Conservation (phyloP, 2,113 vertebrate genomes). For the Meriones unguiculatus region DNA sequence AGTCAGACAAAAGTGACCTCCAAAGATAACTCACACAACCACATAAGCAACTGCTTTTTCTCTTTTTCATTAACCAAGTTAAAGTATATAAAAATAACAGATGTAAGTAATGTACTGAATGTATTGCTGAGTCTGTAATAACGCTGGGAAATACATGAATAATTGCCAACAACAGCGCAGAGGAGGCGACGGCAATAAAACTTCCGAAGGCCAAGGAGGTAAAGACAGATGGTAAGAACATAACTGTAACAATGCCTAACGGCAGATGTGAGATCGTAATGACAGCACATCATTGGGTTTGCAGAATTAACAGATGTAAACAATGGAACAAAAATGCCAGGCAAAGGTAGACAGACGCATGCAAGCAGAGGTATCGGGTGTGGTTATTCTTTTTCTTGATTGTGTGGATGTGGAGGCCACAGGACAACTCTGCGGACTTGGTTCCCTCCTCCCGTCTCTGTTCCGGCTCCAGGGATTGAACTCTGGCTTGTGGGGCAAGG, state of each 20-base stretch:
- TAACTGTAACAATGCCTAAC: neutral
- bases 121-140: neutral
- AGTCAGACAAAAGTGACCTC: neutral
- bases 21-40: neutral
- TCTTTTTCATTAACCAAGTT: neutral
- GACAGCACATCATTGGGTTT: constrained; percentile 8
- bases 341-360: neutral
- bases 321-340: neutral
- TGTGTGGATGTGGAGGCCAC: neutral
- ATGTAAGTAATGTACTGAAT: neutral
- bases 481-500: neutral
- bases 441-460: too few relatives aligned
- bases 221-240: neutral
- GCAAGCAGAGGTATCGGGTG: neutral
- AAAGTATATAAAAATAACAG: neutral
- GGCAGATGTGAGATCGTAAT: neutral
- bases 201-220: neutral
- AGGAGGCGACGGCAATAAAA: neutral
- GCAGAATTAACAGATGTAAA: constrained; percentile 35
- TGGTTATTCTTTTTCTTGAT: neutral
- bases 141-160: neutral
- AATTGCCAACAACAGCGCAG: neutral
- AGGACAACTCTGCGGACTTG: neutral
- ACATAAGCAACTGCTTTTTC: neutral
- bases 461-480: neutral